A percentile compares a stretch with the other conserved stretches of the same genome.
These are phyloP conservation scores for Hydrozoanthus tunicans DNA, from an alignment of 64 coral and sea anemone genomes.

Conservation along the genomic window DNA sequence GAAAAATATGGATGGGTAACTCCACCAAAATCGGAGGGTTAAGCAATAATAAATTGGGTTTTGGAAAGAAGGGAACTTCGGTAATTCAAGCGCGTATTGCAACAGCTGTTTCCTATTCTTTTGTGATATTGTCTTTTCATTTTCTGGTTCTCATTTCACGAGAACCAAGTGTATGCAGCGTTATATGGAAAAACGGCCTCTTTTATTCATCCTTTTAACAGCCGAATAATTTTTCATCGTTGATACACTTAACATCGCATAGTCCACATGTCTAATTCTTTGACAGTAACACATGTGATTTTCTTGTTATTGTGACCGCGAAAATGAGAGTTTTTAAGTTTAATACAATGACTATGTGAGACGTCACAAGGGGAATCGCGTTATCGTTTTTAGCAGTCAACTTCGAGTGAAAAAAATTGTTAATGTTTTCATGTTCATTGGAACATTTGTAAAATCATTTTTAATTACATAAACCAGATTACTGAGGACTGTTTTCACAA, in stretches of 20 bases:
- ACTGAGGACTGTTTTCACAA: too few relatives aligned
- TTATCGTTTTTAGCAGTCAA: neutral
- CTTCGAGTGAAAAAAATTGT: neutral
- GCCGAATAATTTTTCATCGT: too few relatives aligned
- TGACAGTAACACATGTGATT: too few relatives aligned
- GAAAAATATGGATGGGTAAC: conserved; percentile 98
- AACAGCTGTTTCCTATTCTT: conserved; percentile 16
- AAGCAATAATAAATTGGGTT: neutral
- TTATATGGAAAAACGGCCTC: neutral
- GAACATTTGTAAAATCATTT: neutral
- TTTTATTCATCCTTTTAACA: neutral
- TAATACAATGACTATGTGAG: too few relatives aligned
- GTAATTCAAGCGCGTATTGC: neutral
- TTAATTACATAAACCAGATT: too few relatives aligned
- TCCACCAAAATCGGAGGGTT: conserved; percentile 93
- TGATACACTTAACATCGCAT: too few relatives aligned
- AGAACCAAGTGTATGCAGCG: neutral
- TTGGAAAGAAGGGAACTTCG: neutral
- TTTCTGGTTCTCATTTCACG: neutral
- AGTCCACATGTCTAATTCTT: too few relatives aligned
- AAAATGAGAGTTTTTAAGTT: too few relatives aligned
- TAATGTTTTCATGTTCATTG: neutral
- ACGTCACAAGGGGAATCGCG: neutral
- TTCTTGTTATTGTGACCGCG: too few relatives aligned
- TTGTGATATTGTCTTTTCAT: conserved; percentile 10